Evolutionary conservation across 2,888 invertebrate species (phyloP).

Genomic region (Argyra leucocephala): DNA sequence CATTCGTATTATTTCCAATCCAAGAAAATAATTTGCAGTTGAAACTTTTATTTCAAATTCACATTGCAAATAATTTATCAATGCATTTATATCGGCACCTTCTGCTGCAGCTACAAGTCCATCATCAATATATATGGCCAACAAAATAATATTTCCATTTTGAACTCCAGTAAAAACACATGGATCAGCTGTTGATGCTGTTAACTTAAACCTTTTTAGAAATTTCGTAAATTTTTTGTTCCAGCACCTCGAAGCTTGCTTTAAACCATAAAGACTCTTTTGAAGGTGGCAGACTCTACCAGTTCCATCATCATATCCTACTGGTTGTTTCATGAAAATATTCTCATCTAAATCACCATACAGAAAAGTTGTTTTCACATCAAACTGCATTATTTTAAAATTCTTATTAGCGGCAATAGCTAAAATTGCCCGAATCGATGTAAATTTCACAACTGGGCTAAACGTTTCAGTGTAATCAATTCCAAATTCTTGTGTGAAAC

Average conservation of each 20-base stretch:
- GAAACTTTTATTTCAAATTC: too few species aligned
- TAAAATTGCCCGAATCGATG: slow-evolving; percentile 26
- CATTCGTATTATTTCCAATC: too few species aligned
- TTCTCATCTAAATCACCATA: slow-evolving; percentile 19
- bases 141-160: slow-evolving; percentile 19
- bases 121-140: slow-evolving; percentile 30
- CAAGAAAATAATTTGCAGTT: too few species aligned
- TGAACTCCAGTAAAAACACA: slow-evolving; percentile 26
- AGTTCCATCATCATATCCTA: slow-evolving; percentile 21
- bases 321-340: slow-evolving; percentile 22
- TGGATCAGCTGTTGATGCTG: slow-evolving; percentile 26
- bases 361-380: slow-evolving; percentile 22
- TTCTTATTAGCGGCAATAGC: slow-evolving; percentile 22
- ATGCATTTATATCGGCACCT: too few species aligned
- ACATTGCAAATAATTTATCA: too few species aligned
- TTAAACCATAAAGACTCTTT: slow-evolving; percentile 27
- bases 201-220: slow-evolving; percentile 25
- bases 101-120: too few species aligned
- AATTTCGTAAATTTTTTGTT: slow-evolving; percentile 26
- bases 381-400: slow-evolving; percentile 20
- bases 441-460: slow-evolving; percentile 29
- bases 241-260: slow-evolving; percentile 27
- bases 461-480: slow-evolving; percentile 32
- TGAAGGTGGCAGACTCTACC: slow-evolving; percentile 23
- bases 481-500: slow-evolving; percentile 28